phyloP scores from a whole-genome alignment of 2,888 invertebrate genomes.

The Drosophila antonietae region DNA sequence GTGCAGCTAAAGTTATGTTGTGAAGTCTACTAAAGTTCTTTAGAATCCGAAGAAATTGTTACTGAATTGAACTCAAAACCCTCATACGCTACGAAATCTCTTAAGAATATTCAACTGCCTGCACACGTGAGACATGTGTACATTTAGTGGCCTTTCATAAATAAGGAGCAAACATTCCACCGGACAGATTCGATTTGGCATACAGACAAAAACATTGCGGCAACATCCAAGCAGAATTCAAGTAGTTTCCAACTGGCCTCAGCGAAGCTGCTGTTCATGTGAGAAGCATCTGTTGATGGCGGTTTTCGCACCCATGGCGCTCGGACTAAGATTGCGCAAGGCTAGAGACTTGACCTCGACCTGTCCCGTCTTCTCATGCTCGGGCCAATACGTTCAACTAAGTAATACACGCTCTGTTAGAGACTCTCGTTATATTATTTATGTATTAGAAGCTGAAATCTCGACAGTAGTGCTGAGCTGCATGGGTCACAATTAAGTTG shows the following conservation, averaged over 20 bases:
- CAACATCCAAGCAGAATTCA: constrained; percentile 3
- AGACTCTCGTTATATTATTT: constrained; percentile 78
- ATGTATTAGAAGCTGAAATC: constrained; percentile 65
- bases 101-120: constrained; percentile 4
- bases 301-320: constrained; percentile 73
- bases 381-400: constrained; percentile 23
- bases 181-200: constrained; percentile 47
- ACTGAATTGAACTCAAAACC: not conserved
- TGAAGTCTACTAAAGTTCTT: not conserved
- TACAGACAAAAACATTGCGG: constrained; percentile 29
- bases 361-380: constrained; percentile 73
- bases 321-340: constrained; percentile 48
- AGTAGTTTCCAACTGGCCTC: not conserved
- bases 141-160: constrained; percentile 59
- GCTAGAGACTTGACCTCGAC: constrained; percentile 74
- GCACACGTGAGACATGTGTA: constrained; percentile 44
- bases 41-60: not conserved
- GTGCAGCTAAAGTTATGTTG: too few relatives aligned
- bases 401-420: constrained; percentile 43
- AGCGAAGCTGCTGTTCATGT: constrained; percentile 14
- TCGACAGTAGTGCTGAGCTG: not conserved
- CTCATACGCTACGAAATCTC: not conserved
- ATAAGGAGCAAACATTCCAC: constrained; percentile 58
- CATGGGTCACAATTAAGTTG: not conserved
- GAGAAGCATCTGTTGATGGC: constrained; percentile 46